A percentile compares a stretch with the other conserved stretches of the same genome.
phyloP scores from a whole-genome alignment of 2,113 vertebrate species.

The Drymodes brunneopygia region DNA sequence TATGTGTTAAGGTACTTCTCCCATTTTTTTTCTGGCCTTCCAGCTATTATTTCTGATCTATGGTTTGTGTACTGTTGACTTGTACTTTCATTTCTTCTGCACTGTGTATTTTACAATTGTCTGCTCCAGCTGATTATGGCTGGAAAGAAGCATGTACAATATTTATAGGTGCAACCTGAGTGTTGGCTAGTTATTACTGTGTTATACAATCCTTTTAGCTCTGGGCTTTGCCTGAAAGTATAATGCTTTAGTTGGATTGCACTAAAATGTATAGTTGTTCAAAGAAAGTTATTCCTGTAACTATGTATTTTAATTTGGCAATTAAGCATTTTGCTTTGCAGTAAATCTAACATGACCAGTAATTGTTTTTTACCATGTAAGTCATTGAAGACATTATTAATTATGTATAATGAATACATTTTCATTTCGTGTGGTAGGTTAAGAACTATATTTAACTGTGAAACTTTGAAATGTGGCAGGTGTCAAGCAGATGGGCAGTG shows the following conservation, averaged over 20 bases:
- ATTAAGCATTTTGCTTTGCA: not conserved
- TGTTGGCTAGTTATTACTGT: not conserved
- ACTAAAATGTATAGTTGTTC: not conserved
- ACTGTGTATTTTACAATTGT: not conserved
- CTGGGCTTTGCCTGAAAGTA: not conserved
- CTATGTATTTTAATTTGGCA: not conserved
- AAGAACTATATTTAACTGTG: slow-evolving; percentile 53
- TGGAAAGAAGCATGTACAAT: not conserved
- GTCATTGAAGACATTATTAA: not conserved
- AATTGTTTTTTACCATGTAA: not conserved
- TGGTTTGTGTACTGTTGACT: not conserved
- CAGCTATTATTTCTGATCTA: not conserved
- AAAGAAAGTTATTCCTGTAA: not conserved
- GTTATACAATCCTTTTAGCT: not conserved
- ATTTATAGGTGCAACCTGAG: not conserved
- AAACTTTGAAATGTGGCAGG: not conserved
- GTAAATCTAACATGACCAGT: not conserved
- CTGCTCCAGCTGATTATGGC: not conserved
- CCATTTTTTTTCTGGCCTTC: not conserved
- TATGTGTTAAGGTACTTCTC: not conserved
- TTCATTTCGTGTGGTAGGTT: not conserved
- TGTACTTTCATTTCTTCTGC: not conserved
- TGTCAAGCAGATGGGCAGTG: not conserved
- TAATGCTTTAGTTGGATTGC: not conserved
- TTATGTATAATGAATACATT: not conserved